These are phyloP conservation scores for Urechis unicinctus DNA, from an alignment of 2,888 invertebrate genomes.

Conservation along the genomic window DNA sequence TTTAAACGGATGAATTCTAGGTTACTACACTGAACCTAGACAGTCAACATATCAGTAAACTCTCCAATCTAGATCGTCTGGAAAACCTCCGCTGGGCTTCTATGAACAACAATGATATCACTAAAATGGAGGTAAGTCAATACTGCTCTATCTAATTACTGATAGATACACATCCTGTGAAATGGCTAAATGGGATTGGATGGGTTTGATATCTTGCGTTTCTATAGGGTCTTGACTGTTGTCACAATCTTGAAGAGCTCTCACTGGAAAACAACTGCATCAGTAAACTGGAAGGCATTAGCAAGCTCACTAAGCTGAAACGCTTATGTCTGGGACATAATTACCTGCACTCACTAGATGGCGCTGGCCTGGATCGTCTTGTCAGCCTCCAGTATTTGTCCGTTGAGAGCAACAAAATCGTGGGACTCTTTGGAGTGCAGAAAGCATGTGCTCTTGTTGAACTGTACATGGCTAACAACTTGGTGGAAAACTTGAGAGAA, in stretches of 20 bases:
- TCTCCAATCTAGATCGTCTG: slow-evolving; percentile 44
- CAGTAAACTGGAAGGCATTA: slow-evolving; percentile 34
- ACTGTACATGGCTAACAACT: slow-evolving; percentile 47
- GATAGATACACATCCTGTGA: too few relatives aligned
- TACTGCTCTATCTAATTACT: neutral
- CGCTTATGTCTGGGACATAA: slow-evolving; percentile 43
- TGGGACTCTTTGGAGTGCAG: slow-evolving; percentile 37
- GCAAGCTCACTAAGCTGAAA: slow-evolving; percentile 32
- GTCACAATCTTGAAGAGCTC: slow-evolving; percentile 43
- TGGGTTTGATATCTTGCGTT: neutral
- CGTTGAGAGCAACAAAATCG: slow-evolving; percentile 42
- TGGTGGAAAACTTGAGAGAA: slow-evolving; percentile 41
- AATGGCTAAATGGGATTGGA: neutral
- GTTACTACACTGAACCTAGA: slow-evolving; percentile 46
- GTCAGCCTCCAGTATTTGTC: slow-evolving; percentile 36
- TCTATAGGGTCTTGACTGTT: slow-evolving; percentile 42
- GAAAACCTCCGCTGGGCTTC: slow-evolving; percentile 47
- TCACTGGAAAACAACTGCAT: slow-evolving; percentile 47
- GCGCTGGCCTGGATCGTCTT: slow-evolving; percentile 29
- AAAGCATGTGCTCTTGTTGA: slow-evolving; percentile 35
- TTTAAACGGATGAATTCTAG: slow-evolving; percentile 22
- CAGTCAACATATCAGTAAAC: slow-evolving; percentile 43
- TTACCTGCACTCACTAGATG: slow-evolving; percentile 37
- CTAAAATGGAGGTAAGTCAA: slow-evolving; percentile 41
- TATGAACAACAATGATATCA: slow-evolving; percentile 48